These are phyloP conservation scores for Tetanocera ferruginea DNA, from an alignment of 2,888 invertebrate genomes.

Conservation along the genomic window DNA sequence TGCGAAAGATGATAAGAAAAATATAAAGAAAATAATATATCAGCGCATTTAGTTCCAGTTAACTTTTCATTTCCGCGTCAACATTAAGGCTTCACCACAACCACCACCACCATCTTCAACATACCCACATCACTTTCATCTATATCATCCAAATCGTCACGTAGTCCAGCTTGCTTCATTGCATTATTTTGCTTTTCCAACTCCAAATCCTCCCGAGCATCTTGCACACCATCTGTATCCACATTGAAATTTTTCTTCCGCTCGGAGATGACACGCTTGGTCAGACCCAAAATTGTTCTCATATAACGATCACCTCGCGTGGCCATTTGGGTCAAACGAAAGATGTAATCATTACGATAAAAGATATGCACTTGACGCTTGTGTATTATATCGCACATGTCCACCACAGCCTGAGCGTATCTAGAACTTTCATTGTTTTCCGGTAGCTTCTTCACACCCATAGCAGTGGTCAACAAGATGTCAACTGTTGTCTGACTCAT, in stretches of 20 bases:
- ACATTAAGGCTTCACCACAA: too few relatives aligned
- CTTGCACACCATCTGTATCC: conserved; percentile 60
- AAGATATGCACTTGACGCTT: conserved; percentile 82
- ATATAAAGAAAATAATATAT: too few relatives aligned
- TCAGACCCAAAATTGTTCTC: conserved; percentile 81
- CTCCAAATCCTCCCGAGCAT: conserved; percentile 60
- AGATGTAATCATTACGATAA: conserved; percentile 79
- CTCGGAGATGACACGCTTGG: conserved; percentile 76
- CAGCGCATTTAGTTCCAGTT: too few relatives aligned
- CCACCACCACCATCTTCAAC: too few relatives aligned
- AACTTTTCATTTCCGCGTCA: too few relatives aligned
- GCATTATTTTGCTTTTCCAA: conserved; percentile 57
- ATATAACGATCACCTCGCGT: conserved; percentile 79
- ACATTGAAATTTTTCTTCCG: conserved; percentile 74
- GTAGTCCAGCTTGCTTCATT: conserved; percentile 72
- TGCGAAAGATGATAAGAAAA: too few relatives aligned
- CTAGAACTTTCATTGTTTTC: conserved; percentile 79
- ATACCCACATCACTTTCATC: conserved; percentile 82
- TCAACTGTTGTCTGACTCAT: conserved; percentile 86
- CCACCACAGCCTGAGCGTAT: conserved; percentile 88
- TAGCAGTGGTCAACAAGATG: conserved; percentile 84
- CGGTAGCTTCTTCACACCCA: conserved; percentile 85
- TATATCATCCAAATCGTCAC: conserved; percentile 84
- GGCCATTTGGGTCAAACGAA: conserved; percentile 78
- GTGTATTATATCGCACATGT: conserved; percentile 87